Percentiles rank a stretch among this genome's conserved stretches.
phyloP scores from a whole-genome alignment of 2,888 invertebrate genomes.

The Boloria euphrosyne region DNA sequence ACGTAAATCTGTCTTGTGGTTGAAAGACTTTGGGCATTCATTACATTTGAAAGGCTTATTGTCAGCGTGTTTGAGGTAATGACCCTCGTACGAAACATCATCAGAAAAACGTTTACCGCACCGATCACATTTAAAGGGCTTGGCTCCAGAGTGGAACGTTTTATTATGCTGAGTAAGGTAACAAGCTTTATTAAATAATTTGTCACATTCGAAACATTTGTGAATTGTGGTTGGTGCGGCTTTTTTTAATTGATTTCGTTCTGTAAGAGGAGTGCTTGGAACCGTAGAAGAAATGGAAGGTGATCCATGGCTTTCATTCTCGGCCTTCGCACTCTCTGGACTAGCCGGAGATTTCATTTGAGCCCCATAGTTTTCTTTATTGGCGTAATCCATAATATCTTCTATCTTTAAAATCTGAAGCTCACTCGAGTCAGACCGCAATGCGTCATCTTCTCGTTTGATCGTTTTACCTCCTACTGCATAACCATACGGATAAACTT shows the following conservation, averaged over 20 bases:
- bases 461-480: conserved; percentile 71
- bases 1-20: conserved; percentile 94
- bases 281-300: conserved; percentile 70
- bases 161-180: conserved; percentile 96
- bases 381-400: conserved; percentile 78
- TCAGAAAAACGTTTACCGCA: conserved; percentile 93
- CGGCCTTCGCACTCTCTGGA: conserved; percentile 73
- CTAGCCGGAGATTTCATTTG: conserved; percentile 78
- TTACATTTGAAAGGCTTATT: conserved; percentile 94
- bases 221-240: conserved; percentile 64
- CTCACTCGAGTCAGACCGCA: conserved; percentile 61
- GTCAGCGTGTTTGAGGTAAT: conserved; percentile 89
- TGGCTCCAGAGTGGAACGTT: conserved; percentile 93
- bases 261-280: conserved; percentile 68
- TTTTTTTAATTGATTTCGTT: conserved; percentile 70
- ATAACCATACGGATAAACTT: conserved; percentile 67
- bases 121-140: conserved; percentile 91
- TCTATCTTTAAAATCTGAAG: conserved; percentile 75
- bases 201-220: conserved; percentile 92
- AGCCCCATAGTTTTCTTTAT: conserved; percentile 76
- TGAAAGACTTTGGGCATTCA: conserved; percentile 93
- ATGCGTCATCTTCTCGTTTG: conserved; percentile 62
- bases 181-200: conserved; percentile 92
- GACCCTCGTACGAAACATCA: conserved; percentile 87
- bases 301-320: conserved; percentile 61